A percentile compares a stretch with the other conserved stretches of the same genome.
These are phyloP conservation scores for Tenebrosternarchus preto DNA, from an alignment of 2,113 vertebrate species.

Conservation along the genomic window DNA sequence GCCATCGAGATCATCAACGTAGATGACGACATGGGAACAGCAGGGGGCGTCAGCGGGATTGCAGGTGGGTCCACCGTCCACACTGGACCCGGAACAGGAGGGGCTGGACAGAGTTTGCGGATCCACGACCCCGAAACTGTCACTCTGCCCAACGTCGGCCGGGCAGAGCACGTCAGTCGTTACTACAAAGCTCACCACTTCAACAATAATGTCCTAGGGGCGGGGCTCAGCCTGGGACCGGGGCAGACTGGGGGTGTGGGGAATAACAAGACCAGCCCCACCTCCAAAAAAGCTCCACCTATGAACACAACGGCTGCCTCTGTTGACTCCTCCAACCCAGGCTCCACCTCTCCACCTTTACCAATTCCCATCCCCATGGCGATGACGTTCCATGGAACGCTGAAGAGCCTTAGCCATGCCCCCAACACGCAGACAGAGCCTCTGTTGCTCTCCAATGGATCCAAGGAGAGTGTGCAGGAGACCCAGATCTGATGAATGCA, in stretches of 20 bases:
- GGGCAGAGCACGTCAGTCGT: conserved; percentile 86
- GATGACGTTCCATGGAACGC: conserved; percentile 79
- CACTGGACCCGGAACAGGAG: conserved; percentile 45
- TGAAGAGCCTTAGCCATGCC: conserved; percentile 82
- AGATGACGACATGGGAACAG: conserved; percentile 85
- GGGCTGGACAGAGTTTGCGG: conserved; percentile 69
- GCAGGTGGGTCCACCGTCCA: conserved; percentile 76
- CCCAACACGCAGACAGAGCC: conserved; percentile 84
- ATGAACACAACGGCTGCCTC: conserved; percentile 14
- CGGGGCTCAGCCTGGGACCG: conserved; percentile 66
- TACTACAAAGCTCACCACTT: conserved; percentile 91
- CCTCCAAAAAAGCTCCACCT: conserved; percentile 41
- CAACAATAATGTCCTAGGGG: conserved; percentile 83
- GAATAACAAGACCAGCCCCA: conserved; percentile 66
- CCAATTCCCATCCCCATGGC: conserved; percentile 75
- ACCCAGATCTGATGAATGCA: conserved; percentile 93
- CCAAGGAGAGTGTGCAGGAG: conserved; percentile 95
- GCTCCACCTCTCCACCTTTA: conserved; percentile 74
- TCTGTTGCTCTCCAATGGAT: conserved; percentile 89
- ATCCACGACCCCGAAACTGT: conserved; percentile 79
- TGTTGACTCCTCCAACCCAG: conserved; percentile 57
- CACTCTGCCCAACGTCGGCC: conserved; percentile 81
- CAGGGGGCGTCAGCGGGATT: conserved; percentile 73
- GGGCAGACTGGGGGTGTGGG: conserved; percentile 66
- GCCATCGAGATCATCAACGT: conserved; percentile 94